These are phyloP conservation scores for Romanomermis culicivorax DNA, from an alignment of 2,888 invertebrate genomes.

Conservation along the genomic window DNA sequence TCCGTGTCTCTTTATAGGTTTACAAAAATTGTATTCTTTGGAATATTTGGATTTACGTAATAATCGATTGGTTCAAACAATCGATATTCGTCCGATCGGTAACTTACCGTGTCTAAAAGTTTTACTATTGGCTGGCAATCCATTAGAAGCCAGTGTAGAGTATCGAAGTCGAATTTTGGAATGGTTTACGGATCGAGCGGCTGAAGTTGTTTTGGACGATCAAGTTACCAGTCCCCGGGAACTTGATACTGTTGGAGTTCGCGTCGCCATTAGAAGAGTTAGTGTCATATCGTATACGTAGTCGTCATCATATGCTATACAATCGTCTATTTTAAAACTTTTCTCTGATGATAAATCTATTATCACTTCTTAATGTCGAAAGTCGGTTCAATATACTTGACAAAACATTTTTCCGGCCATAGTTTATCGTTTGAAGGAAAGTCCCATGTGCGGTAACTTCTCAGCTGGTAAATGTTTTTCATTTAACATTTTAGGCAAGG, in stretches of 20 bases:
- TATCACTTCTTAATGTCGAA: no score
- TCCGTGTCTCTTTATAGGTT: constrained; percentile 26
- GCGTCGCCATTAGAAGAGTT: constrained; percentile 66
- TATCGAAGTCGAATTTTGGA: constrained; percentile 73
- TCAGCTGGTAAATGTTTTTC: no score
- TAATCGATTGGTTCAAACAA: constrained; percentile 55
- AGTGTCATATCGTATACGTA: no score
- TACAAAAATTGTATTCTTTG: constrained; percentile 58
- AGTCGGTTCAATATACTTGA: no score
- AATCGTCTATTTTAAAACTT: no score
- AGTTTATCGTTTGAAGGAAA: no score
- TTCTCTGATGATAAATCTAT: no score
- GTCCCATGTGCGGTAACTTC: no score
- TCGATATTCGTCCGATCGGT: constrained; percentile 56
- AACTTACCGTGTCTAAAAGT: constrained; percentile 64
- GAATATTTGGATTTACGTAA: constrained; percentile 63
- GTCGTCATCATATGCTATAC: no score
- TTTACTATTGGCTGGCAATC: constrained; percentile 67
- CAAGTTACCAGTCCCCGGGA: constrained; percentile 65
- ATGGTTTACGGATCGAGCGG: constrained; percentile 52
- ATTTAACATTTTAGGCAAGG: no score
- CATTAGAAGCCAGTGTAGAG: constrained; percentile 61
- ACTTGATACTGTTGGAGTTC: constrained; percentile 67
- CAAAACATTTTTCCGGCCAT: no score
- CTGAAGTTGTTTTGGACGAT: constrained; percentile 64